Evolutionary conservation across 2,888 invertebrate genomes (phyloP).

Genomic region (Hemaris fuciformis): DNA sequence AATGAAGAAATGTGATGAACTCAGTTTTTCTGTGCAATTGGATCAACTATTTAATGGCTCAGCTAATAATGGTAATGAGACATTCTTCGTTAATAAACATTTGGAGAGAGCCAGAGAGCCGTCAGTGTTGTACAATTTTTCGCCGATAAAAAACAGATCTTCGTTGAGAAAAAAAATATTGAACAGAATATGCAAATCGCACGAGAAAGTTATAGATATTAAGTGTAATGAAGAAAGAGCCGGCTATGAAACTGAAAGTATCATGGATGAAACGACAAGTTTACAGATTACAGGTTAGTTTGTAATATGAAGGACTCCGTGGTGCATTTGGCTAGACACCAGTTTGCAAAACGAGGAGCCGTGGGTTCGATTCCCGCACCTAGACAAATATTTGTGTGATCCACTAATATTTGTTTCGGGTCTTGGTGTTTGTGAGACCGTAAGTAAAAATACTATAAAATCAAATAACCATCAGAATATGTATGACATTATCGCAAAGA

Average conservation of each 20-base stretch:
- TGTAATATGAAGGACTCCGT: background rate
- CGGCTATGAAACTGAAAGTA: conserved; percentile 29
- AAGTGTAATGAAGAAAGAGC: background rate
- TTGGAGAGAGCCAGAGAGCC: conserved; percentile 39
- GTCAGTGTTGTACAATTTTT: conserved; percentile 58
- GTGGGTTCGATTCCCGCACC: too few species aligned
- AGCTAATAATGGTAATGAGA: conserved; percentile 25
- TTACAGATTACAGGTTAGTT: conserved; percentile 72
- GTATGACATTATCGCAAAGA: too few species aligned
- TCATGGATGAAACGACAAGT: conserved; percentile 57
- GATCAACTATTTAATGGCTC: conserved; percentile 57
- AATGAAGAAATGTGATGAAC: conserved; percentile 47
- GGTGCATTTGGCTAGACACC: too few species aligned
- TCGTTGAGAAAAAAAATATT: conserved; percentile 63
- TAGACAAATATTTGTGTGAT: too few species aligned
- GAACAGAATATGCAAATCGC: conserved; percentile 34
- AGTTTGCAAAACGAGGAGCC: too few species aligned
- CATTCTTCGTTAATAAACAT: conserved; percentile 28
- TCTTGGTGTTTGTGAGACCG: too few species aligned
- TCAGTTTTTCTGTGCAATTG: conserved; percentile 66
- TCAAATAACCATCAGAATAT: too few species aligned
- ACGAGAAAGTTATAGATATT: background rate
- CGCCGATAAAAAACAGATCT: conserved; percentile 54
- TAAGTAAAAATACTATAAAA: too few species aligned
- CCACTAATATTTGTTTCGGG: too few species aligned